Evolutionary conservation across 2,113 vertebrate genomes (phyloP), one percentile per base, ranked within the genome.

Genomic region (Poicephalus gulielmi): DNA sequence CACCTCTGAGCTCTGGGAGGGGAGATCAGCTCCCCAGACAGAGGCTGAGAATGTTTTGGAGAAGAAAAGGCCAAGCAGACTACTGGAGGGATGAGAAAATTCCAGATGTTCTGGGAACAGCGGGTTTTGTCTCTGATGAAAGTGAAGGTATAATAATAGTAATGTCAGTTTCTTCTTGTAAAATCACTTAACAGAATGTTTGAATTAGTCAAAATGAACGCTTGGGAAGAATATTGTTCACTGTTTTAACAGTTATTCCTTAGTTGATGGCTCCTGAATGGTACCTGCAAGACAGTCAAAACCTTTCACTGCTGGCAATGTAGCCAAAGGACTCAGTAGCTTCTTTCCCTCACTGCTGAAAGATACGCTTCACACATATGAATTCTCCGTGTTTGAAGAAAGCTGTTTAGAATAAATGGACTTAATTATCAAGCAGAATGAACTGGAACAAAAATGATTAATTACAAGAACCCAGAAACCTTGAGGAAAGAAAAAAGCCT

Each of bases 371-470:
- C 92, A 33, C 50, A 59, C 74, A 52, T 53, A 52, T 16, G 41
- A 91, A 68, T 78, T 57, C 47, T 63, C 57, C 0, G 3, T 79
- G 55, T 91, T 93, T 76, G 52, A 86, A 91, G 73, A 86, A 81
- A 91, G 69, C 49, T 37, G 20, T 13, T 66, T 83, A 82, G 82
- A 92, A 92, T 66, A 87, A 94, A 95, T 43, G 10, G 52, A 92
- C 62, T 95, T 94, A 86, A 95, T 95, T 93, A 79, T 85, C 74
- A 91, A 69, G 59, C 47, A 73, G 92, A 83, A 84, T 79, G 85
- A 90, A 86, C 18, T 73, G 66, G 62, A 96, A 93, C 80, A 92
- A 94, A 95, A 83, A 66, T 44, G 49, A 91, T 92, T 95, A 81
- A 92, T 92, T 84, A 92, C 69, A 33, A 69, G 82, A 82, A 92